Conservation (phyloP, 2,113 vertebrate species). For the Anolis sagrei region DNA sequence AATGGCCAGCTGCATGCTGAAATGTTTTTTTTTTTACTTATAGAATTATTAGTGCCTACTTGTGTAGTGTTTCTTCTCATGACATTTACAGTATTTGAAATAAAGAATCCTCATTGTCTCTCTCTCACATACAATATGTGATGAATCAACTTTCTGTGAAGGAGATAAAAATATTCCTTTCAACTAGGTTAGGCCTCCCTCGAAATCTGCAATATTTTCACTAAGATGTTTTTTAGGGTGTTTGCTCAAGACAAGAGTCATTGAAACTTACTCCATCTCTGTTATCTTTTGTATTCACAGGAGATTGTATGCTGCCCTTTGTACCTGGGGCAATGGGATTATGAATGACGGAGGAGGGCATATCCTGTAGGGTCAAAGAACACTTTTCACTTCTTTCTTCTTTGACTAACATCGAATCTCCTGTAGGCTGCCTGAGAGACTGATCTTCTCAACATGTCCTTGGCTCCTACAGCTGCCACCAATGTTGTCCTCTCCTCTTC, state of each 20-base stretch:
- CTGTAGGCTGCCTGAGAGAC: conserved; percentile 4
- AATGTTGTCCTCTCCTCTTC: background rate
- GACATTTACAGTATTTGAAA: background rate
- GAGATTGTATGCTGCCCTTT: conserved; percentile 1
- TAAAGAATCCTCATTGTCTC: too few relatives aligned
- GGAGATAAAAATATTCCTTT: background rate
- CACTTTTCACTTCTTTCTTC: conserved; percentile 47
- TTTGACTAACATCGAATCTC: conserved; percentile 38
- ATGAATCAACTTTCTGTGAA: background rate
- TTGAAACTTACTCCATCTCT: conserved; percentile 15
- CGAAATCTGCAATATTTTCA: background rate
- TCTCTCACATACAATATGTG: background rate
- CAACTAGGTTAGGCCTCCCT: background rate
- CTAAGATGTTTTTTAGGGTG: background rate
- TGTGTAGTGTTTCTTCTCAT: background rate
- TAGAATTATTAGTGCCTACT: background rate
- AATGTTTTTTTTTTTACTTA: background rate
- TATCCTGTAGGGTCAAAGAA: conserved; percentile 33
- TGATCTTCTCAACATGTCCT: background rate
- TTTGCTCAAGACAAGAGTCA: background rate
- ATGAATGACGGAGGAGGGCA: background rate
- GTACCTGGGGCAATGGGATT: conserved; percentile 43
- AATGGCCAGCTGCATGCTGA: background rate
- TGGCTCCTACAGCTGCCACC: conserved; percentile 6
- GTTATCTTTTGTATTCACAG: conserved; percentile 36